These are phyloP conservation scores for Torymus auratus DNA, from an alignment of 2,888 invertebrate species.

Conservation along the genomic window DNA sequence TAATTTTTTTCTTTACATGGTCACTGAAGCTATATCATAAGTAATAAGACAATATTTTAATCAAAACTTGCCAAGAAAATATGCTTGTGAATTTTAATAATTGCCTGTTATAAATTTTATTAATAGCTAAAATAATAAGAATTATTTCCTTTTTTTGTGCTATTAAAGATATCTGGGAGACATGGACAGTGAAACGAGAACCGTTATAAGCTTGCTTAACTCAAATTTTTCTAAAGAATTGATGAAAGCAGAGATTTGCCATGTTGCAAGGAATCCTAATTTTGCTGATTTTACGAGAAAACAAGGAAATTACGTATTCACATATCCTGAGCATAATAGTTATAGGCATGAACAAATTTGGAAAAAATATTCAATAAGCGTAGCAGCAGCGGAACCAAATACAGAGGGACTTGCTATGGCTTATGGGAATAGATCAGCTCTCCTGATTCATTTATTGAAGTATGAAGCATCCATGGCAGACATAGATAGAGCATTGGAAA, in stretches of 20 bases:
- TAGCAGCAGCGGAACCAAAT: too few relatives aligned
- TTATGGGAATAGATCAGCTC: conserved; percentile 11
- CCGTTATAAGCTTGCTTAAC: background rate
- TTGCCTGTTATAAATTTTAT: too few relatives aligned
- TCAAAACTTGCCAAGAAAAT: too few relatives aligned
- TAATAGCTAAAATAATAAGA: too few relatives aligned
- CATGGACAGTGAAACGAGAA: background rate
- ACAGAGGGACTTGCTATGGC: background rate
- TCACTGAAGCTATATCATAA: too few relatives aligned
- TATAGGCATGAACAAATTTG: background rate
- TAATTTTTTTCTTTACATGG: too few relatives aligned
- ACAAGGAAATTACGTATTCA: background rate
- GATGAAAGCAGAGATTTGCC: background rate
- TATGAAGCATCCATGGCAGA: background rate
- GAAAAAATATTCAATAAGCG: too few relatives aligned
- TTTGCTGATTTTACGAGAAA: background rate
- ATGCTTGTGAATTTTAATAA: too few relatives aligned
- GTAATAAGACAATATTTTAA: too few relatives aligned
- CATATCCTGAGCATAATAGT: background rate
- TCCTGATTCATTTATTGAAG: background rate
- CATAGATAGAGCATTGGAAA: too few relatives aligned
- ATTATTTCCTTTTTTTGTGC: too few relatives aligned
- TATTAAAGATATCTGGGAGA: background rate
- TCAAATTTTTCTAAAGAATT: background rate
- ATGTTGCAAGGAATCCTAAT: background rate